Conservation (phyloP, 2,797 vertebrate genomes). For the Poecilia gillii region DNA sequence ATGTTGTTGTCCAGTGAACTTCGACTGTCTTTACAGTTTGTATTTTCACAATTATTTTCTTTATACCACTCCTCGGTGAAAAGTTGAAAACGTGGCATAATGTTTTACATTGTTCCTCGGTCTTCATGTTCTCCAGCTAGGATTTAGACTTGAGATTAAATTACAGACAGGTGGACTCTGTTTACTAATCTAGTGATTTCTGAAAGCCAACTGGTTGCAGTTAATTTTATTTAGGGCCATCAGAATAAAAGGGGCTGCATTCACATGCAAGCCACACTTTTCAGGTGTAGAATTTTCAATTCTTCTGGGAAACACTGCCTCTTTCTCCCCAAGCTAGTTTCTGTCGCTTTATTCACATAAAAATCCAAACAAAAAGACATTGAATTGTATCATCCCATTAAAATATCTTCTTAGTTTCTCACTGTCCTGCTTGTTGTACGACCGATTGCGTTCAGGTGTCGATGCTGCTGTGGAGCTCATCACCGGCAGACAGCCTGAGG, state of each 20-base stretch:
- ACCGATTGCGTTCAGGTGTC: slow-evolving; percentile 78
- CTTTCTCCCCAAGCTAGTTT: not conserved
- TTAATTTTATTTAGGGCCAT: too few relatives aligned
- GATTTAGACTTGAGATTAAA: not conserved
- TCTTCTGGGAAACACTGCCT: not conserved
- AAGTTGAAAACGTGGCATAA: too few relatives aligned
- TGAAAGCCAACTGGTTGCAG: too few relatives aligned
- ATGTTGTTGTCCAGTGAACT: not conserved
- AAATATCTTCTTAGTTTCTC: too few relatives aligned
- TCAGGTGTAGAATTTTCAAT: not conserved
- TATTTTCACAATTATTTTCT: too few relatives aligned
- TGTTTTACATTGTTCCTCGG: too few relatives aligned
- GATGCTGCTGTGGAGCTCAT: slow-evolving; percentile 95
- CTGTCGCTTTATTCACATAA: not conserved
- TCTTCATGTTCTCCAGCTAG: not conserved
- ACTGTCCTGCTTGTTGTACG: not conserved
- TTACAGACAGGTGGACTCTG: too few relatives aligned
- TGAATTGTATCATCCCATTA: not conserved
- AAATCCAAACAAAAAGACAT: not conserved
- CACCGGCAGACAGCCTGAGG: slow-evolving; percentile 89
- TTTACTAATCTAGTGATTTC: too few relatives aligned
- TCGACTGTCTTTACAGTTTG: not conserved
- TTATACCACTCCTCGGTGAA: too few relatives aligned
- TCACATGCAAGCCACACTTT: not conserved
- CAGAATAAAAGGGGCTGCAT: not conserved